Conservation (phyloP, 2,888 invertebrate genomes). For the Trachelus tabidus region DNA sequence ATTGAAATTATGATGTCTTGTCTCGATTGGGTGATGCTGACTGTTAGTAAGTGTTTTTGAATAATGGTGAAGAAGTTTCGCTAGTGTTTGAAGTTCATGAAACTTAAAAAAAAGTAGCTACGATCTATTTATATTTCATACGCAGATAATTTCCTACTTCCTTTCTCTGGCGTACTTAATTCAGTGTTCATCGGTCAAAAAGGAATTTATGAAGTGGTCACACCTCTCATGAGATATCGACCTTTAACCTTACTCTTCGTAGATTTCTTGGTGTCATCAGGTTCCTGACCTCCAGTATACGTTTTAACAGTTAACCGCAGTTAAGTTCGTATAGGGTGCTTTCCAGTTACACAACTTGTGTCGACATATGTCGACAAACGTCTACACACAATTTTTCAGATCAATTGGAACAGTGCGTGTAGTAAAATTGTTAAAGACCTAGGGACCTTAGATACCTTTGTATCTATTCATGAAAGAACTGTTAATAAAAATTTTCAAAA, state of each 20-base stretch:
- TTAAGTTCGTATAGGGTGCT: neutral
- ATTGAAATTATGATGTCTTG: neutral
- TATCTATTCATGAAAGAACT: no score
- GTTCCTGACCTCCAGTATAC: neutral
- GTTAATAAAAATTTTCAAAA: no score
- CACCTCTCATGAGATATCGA: neutral
- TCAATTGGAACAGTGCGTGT: no score
- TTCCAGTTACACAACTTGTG: no score
- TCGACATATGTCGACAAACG: no score
- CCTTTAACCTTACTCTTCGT: neutral
- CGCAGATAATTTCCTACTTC: neutral
- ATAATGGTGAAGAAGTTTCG: no score
- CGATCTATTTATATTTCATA: no score
- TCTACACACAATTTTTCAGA: no score
- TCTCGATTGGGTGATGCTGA: neutral
- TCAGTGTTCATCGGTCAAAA: neutral
- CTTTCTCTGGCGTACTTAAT: neutral
- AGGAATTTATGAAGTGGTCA: neutral
- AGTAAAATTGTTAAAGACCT: no score
- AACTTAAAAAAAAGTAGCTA: no score
- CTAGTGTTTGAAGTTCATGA: neutral
- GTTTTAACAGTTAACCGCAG: neutral
- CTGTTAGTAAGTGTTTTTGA: neutral
- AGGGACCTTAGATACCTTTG: no score
- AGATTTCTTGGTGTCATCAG: neutral